phyloP scores from a whole-genome alignment of 1,140 invertebrate species.

The Agrilus planipennis region DNA sequence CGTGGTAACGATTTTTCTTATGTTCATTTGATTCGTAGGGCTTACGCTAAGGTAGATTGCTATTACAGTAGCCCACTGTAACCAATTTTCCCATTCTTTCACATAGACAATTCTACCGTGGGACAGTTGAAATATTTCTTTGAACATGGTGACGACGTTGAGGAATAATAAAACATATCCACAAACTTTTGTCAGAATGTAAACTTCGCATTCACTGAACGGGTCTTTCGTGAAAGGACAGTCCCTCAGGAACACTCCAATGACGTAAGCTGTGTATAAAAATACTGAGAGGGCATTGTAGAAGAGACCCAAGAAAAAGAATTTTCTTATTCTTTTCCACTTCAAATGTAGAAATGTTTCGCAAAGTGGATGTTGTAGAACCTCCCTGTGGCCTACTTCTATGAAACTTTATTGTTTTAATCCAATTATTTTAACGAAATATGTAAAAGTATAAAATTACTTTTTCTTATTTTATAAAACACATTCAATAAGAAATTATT shows the following conservation, averaged over 20 bases:
- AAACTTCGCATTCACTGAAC: constrained; percentile 33
- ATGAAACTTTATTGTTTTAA: too few species aligned
- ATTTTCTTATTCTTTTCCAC: constrained; percentile 72
- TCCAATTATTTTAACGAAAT: too few species aligned
- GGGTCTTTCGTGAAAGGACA: constrained; percentile 20
- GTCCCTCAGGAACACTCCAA: constrained; percentile 40
- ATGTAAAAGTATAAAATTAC: too few species aligned
- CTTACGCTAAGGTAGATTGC: constrained; percentile 49
- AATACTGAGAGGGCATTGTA: constrained; percentile 66
- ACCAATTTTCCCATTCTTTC: constrained; percentile 71
- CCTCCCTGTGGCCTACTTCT: constrained; percentile 59
- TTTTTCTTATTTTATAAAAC: too few species aligned
- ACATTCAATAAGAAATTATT: too few species aligned
- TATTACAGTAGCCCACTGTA: constrained; percentile 65
- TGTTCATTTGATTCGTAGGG: constrained; percentile 20
- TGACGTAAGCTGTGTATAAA: constrained; percentile 57
- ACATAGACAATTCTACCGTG: constrained; percentile 58
- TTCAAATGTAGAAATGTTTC: constrained; percentile 72
- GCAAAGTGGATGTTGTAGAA: constrained; percentile 67
- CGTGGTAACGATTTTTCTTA: constrained; percentile 31
- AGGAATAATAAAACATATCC: constrained; percentile 48
- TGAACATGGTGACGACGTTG: constrained; percentile 47
- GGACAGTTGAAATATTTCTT: constrained; percentile 62
- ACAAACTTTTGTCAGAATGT: constrained; percentile 37
- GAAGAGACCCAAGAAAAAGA: constrained; percentile 65